Evolutionary conservation across 2,113 vertebrate genomes (phyloP), one percentile per base, ranked within the genome.

Genomic region (Fulmarus glacialis): DNA sequence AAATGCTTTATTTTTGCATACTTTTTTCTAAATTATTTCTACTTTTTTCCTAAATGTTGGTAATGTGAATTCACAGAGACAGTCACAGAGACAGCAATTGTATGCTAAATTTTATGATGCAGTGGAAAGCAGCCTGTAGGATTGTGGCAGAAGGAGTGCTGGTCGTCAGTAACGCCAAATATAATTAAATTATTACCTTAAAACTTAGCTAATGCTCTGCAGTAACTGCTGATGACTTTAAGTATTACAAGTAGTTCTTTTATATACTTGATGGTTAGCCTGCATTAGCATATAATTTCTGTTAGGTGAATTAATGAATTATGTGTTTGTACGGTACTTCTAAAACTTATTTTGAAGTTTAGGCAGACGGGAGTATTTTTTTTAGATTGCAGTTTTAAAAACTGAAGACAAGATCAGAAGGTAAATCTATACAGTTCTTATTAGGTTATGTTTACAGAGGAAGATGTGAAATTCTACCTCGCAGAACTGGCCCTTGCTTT

Each of bases 381-480:
- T 96, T 96, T 87, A 87, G 96, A 96, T 90, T 96, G 81, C 96
- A 95, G 94, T 96, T 94, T 92, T 94, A 96, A 96, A 94, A 97
- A 97, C 92, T 97, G 75, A 96, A 97, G 97, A 94, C 98, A 97
- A 98, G 98, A 98, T 98, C 98, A 99, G 99, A 99, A 98, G 98
- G 98, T 99, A 99, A 99, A 99, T 99, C 98, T 99, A 98, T 99
- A 98, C 98, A 99, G 99, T 99, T 99, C 99, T 99, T 99, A 99
- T 98, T 99, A 99, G 99, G 99, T 99, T 99, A 99, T 99, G 98
- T 99, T 99, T 99, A 99, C 99, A 99, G 99, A 99, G 99, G 99
- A 99, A 99, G 99, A 99, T 99, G 99, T 99, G 98, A 99, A 99
- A 99, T 99, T 99, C 99, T 99, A 99, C 99, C 99, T 99, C 98